A percentile compares a stretch with the other conserved stretches of the same genome.
These are phyloP conservation scores for Clinocottus analis DNA, from an alignment of 2,113 vertebrate genomes.

Conservation along the genomic window DNA sequence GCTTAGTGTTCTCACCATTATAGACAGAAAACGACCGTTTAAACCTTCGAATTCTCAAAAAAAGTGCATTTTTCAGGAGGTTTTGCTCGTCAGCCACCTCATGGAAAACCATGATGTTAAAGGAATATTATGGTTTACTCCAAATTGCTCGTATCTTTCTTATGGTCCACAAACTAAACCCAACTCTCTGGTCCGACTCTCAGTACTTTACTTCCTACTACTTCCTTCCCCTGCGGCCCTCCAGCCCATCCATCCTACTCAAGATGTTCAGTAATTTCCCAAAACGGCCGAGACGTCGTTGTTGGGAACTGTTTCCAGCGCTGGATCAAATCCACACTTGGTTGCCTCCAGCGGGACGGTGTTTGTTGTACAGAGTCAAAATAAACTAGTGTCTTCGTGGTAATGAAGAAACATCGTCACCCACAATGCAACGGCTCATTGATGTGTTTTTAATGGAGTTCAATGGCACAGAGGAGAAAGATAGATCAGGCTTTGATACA, in stretches of 20 bases:
- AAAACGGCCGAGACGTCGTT: background rate
- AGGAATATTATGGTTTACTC: background rate
- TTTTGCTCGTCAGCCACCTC: background rate
- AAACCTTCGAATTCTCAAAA: too few relatives aligned
- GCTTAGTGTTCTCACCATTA: slow-evolving; percentile 3
- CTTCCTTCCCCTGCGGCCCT: background rate
- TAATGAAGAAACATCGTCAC: background rate
- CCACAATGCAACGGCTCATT: background rate
- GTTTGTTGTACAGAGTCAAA: background rate
- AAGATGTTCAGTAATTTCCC: background rate
- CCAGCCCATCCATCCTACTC: background rate
- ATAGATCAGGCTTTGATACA: background rate
- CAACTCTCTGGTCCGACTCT: background rate
- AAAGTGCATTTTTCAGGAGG: too few relatives aligned
- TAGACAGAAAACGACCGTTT: background rate
- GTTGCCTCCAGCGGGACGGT: background rate
- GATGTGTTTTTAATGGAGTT: background rate
- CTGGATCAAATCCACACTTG: background rate
- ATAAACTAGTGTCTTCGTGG: background rate
- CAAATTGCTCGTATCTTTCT: background rate
- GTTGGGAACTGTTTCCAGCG: background rate
- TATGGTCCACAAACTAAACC: background rate
- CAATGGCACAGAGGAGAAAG: background rate
- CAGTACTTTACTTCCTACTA: background rate
- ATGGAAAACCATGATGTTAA: slow-evolving; percentile 2